Conservation (phyloP, 2,113 vertebrate species). For the Fregetta grallaria region DNA sequence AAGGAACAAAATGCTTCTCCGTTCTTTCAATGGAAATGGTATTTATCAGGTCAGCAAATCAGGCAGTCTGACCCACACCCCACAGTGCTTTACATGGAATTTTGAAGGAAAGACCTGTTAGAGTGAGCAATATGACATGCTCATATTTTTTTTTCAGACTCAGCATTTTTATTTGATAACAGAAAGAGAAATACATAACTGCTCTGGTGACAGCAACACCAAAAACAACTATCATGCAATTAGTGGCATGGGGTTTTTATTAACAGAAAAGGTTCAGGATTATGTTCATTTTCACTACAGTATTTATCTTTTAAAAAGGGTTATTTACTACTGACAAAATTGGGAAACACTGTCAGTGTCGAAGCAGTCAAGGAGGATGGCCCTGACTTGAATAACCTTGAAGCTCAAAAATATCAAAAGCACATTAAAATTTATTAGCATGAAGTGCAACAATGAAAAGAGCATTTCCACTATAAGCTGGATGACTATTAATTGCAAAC, state of each 20-base stretch:
- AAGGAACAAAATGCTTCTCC: neutral
- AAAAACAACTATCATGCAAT: neutral
- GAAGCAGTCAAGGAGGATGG: neutral
- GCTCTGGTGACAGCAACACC: neutral
- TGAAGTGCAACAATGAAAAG: neutral
- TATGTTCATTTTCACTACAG: neutral
- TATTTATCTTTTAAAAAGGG: neutral
- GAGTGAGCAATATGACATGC: neutral
- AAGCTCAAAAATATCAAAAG: neutral
- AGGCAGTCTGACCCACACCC: neutral
- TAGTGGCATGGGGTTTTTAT: neutral
- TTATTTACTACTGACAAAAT: neutral
- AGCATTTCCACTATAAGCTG: neutral
- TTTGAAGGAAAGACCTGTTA: neutral
- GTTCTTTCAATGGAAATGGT: neutral
- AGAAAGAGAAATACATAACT: neutral
- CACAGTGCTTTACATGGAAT: neutral
- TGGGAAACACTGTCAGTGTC: neutral
- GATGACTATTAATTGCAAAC: neutral
- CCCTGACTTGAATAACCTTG: neutral
- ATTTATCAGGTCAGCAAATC: neutral
- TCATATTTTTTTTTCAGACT: neutral
- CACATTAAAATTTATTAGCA: conserved; percentile 1
- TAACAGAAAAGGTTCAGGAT: neutral
- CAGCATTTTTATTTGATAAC: neutral